A percentile compares a stretch with the other conserved stretches of the same genome.
Evolutionary conservation across 2,888 invertebrate genomes (phyloP).

Genomic region (Agrochola circellaris): DNA sequence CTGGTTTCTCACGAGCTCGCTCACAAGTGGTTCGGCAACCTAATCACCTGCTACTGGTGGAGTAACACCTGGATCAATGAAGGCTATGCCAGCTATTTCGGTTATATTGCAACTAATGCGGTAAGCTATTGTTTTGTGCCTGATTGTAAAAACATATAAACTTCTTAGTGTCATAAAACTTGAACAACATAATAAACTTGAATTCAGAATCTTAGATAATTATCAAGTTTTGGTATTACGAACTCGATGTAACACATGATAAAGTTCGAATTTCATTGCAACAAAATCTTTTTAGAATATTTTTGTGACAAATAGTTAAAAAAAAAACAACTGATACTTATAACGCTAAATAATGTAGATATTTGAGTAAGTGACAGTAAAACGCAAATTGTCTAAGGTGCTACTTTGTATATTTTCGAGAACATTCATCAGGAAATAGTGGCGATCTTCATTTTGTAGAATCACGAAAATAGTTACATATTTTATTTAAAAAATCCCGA

Average conservation of each 20-base stretch:
- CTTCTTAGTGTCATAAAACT: no score
- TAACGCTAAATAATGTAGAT: no score
- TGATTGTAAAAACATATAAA: neutral
- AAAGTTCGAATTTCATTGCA: neutral
- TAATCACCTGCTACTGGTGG: conserved; percentile 94
- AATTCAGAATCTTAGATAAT: no score
- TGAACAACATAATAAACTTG: no score
- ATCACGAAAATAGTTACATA: neutral
- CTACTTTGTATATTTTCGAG: neutral
- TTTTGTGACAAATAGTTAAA: no score
- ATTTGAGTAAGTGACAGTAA: neutral
- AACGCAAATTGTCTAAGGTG: neutral
- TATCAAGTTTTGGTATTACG: neutral
- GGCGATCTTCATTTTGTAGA: no score
- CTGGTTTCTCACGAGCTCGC: conserved; percentile 91
- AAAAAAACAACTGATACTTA: no score
- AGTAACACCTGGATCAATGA: conserved; percentile 94
- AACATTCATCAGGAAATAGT: neutral
- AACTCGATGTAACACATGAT: no score
- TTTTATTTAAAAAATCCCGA: neutral
- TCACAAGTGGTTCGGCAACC: conserved; percentile 96
- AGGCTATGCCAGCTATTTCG: conserved; percentile 93
- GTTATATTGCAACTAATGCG: conserved; percentile 90
- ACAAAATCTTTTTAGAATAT: neutral
- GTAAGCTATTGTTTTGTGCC: conserved; percentile 62